Conservation (phyloP, 2,113 vertebrate genomes). For the Cavia porcellus region DNA sequence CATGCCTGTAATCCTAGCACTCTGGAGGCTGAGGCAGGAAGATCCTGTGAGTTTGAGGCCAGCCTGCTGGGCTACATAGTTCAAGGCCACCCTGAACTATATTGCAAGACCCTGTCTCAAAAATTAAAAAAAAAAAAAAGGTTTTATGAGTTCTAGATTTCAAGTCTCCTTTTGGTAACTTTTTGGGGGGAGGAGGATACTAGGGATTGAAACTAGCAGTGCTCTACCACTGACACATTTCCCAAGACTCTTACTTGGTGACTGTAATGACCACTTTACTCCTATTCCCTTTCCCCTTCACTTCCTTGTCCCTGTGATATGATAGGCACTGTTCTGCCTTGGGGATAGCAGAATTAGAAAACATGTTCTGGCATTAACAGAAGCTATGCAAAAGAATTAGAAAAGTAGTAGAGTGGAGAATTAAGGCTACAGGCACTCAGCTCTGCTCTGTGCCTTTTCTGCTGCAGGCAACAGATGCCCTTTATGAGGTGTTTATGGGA, state of each 20-base stretch:
- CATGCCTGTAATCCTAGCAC: background rate
- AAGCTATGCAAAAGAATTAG: background rate
- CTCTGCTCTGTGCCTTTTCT: constrained; percentile 58
- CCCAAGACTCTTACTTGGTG: background rate
- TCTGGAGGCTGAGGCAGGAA: background rate
- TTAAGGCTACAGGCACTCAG: background rate
- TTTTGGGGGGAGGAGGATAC: background rate
- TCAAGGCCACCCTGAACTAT: background rate
- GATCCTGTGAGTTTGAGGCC: background rate
- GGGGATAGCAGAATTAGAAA: background rate
- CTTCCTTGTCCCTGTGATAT: background rate
- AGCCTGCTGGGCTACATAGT: background rate
- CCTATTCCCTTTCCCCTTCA: background rate
- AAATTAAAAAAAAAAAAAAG: background rate
- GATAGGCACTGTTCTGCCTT: background rate
- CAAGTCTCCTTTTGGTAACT: background rate
- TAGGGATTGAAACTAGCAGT: background rate
- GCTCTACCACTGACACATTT: background rate
- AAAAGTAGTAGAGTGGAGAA: background rate
- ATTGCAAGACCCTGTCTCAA: background rate
- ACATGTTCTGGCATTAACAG: background rate
- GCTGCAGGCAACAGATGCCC: constrained; percentile 76
- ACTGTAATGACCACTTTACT: background rate
- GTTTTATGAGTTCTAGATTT: constrained; percentile 55
- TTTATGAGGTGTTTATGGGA: constrained; percentile 78